Percentiles rank a stretch among this genome's conserved stretches.
These are phyloP conservation scores for Stomatorhinus ivindoensis DNA, from an alignment of 2,113 vertebrate genomes.

Conservation along the genomic window DNA sequence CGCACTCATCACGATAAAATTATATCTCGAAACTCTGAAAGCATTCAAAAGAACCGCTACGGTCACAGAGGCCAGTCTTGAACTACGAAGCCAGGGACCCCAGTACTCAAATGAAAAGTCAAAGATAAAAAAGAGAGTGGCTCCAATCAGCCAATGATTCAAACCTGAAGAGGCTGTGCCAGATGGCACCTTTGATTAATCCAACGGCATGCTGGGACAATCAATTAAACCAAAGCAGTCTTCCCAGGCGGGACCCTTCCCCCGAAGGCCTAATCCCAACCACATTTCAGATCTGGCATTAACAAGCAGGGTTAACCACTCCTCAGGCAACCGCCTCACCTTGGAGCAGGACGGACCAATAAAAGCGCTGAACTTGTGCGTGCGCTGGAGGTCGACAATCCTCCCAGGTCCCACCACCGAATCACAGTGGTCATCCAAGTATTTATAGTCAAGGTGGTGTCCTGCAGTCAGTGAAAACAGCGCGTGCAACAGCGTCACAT, in stretches of 20 bases:
- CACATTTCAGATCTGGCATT: background rate
- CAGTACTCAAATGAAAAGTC: background rate
- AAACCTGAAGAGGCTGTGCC: background rate
- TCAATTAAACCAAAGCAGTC: background rate
- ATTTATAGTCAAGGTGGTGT: conserved; percentile 35
- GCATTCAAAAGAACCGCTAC: background rate
- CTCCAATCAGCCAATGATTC: background rate
- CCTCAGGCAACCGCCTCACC: background rate
- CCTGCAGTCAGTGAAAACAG: conserved; percentile 20
- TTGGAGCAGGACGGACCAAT: conserved; percentile 37
- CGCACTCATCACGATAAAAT: background rate
- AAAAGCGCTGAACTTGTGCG: conserved; percentile 36
- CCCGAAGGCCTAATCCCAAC: background rate
- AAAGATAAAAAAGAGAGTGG: background rate
- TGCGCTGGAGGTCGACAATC: conserved; percentile 24
- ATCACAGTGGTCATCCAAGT: conserved; percentile 36
- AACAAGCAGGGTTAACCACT: background rate
- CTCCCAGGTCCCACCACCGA: conserved; percentile 35
- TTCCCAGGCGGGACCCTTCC: background rate
- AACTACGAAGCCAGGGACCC: background rate
- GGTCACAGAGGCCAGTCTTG: background rate
- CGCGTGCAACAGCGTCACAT: background rate
- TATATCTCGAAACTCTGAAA: background rate
- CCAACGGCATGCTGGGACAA: background rate
- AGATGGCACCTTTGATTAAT: background rate